Evolutionary conservation across 1,140 invertebrate species (phyloP).

Genomic region (Globodera rostochiensis): DNA sequence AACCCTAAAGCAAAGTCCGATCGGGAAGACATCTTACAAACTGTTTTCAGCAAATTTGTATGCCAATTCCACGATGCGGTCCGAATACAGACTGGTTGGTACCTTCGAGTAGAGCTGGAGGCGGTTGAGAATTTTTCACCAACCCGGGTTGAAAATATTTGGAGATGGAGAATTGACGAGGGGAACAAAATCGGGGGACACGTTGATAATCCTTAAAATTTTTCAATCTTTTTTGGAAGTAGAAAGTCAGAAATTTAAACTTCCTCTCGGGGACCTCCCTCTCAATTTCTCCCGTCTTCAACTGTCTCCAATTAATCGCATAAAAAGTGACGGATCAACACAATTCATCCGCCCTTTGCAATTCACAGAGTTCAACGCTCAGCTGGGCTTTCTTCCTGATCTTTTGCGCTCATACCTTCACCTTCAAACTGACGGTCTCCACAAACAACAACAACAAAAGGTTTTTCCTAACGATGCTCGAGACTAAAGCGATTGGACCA

Average conservation of each 20-base stretch:
- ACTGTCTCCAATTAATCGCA: too few relatives aligned
- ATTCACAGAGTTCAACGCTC: constrained; percentile 58
- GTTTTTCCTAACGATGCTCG: too few relatives aligned
- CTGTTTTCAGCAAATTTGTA: constrained; percentile 52
- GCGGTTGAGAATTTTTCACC: too few relatives aligned
- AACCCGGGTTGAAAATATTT: too few relatives aligned
- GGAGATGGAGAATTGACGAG: background rate
- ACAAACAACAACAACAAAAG: background rate
- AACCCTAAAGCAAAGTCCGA: background rate
- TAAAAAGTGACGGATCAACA: too few relatives aligned
- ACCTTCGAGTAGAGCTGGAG: too few relatives aligned
- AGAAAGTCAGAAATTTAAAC: background rate
- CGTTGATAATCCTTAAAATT: background rate
- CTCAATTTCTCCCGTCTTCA: too few relatives aligned
- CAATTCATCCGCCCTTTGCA: background rate
- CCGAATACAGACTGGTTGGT: constrained; percentile 43
- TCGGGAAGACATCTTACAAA: constrained; percentile 11
- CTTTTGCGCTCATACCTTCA: constrained; percentile 49
- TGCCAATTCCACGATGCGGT: constrained; percentile 59
- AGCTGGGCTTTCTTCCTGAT: constrained; percentile 60
- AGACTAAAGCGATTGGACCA: too few relatives aligned
- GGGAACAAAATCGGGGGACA: background rate
- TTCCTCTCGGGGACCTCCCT: background rate
- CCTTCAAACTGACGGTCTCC: background rate
- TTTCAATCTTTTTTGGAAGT: background rate